Evolutionary conservation across 2,888 invertebrate species (phyloP).

Genomic region (Apotomis turbidana): DNA sequence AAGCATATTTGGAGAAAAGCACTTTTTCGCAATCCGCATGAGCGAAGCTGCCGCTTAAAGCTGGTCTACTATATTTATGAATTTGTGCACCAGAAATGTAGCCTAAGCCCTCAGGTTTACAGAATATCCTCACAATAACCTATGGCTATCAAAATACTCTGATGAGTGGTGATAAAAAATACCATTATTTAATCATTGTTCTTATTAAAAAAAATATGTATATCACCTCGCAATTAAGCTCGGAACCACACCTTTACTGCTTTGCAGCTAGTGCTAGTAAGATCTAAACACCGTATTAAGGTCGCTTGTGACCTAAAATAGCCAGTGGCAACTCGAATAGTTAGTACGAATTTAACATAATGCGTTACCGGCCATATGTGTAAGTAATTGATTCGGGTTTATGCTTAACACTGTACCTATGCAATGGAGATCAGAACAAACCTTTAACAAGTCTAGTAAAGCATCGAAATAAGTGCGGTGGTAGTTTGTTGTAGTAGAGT

Average conservation of each 20-base stretch:
- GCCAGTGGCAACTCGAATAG: slow-evolving; percentile 29
- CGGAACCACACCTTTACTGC: slow-evolving; percentile 2
- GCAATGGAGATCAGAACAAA: slow-evolving; percentile 1
- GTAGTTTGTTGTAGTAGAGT: no score
- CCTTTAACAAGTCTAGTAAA: neutral
- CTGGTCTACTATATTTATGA: no score
- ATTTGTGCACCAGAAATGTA: no score
- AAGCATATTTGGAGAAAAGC: no score
- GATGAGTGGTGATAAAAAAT: no score
- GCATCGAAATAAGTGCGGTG: no score
- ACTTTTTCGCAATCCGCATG: no score
- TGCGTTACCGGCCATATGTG: slow-evolving; percentile 24
- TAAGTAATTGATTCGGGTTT: slow-evolving; percentile 26
- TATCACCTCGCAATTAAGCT: slow-evolving; percentile 1
- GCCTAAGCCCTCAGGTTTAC: no score
- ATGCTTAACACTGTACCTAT: slow-evolving; percentile 19
- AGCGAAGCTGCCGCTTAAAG: no score
- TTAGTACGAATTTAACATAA: slow-evolving; percentile 35
- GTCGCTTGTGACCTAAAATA: slow-evolving; percentile 33
- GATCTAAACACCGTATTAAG: slow-evolving; percentile 30
- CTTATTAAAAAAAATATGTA: neutral
- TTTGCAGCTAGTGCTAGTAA: slow-evolving; percentile 12
- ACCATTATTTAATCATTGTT: neutral
- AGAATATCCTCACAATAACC: no score
- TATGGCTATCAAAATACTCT: no score